Percentiles rank a stretch among this genome's conserved stretches.
These are phyloP conservation scores for Lepisosteus oculatus DNA, from an alignment of 2,113 vertebrate genomes.

Conservation along the genomic window DNA sequence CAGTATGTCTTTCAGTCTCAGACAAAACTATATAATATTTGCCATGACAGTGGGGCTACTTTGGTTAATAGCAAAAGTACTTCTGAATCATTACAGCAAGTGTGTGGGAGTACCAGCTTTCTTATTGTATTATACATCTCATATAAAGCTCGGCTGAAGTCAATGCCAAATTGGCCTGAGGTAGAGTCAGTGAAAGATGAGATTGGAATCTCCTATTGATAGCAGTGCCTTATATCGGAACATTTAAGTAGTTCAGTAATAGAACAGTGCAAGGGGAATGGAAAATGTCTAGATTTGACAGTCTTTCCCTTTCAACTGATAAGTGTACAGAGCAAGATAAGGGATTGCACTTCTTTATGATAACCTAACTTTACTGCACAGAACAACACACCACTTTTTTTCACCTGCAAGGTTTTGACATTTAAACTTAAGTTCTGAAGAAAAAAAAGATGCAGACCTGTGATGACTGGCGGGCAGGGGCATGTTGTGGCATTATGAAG, in stretches of 20 bases:
- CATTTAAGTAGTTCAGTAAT: neutral
- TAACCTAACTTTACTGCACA: neutral
- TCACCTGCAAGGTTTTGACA: neutral
- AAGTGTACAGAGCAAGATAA: neutral
- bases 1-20: neutral
- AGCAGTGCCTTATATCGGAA: neutral
- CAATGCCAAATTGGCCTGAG: constrained; percentile 2
- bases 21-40: neutral
- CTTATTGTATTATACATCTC: neutral
- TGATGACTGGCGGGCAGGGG: neutral
- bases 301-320: neutral
- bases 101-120: constrained; percentile 4
- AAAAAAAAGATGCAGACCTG: neutral
- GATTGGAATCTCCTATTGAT: constrained; percentile 3
- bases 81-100: neutral
- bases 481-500: neutral
- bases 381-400: neutral
- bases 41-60: neutral
- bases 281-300: neutral
- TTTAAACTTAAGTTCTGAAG: neutral
- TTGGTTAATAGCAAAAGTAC: constrained; percentile 12
- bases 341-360: neutral
- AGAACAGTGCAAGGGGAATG: neutral
- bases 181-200: neutral
- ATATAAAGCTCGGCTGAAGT: constrained; percentile 7